Percentiles rank a stretch among this genome's conserved stretches.
Evolutionary conservation across 1,140 invertebrate species (phyloP).

Genomic region (Matsumurasca onukii): DNA sequence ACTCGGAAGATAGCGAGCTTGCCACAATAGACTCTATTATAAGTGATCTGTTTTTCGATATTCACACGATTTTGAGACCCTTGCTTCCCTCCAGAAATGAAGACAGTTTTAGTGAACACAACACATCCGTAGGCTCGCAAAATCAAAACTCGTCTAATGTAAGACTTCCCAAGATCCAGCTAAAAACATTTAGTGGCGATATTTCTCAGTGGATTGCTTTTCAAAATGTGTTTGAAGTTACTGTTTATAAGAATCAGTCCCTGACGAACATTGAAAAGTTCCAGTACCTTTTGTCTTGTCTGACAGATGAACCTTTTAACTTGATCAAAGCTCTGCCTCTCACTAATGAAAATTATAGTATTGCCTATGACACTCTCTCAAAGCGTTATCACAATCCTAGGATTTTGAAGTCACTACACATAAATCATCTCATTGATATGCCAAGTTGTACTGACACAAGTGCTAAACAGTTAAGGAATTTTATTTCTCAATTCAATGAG

Average conservation of each 20-base stretch:
- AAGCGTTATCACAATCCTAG: conserved; percentile 10
- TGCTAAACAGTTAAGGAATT: conserved; percentile 1
- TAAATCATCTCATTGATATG: conserved; percentile 15
- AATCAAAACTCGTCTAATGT: not conserved
- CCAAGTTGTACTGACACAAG: not conserved
- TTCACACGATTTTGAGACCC: not conserved
- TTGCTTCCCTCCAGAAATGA: not conserved
- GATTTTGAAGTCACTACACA: not conserved
- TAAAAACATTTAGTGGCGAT: not conserved
- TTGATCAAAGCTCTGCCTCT: not conserved
- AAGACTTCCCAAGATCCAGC: not conserved
- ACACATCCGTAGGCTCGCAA: not conserved
- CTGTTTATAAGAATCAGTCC: not conserved
- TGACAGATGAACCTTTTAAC: not conserved
- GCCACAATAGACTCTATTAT: not conserved
- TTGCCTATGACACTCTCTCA: not conserved
- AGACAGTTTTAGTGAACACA: not conserved
- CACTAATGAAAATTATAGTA: conserved; percentile 1
- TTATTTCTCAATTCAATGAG: conserved; percentile 7
- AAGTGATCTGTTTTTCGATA: not conserved
- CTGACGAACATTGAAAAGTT: conserved; percentile 2
- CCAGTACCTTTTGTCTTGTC: not conserved
- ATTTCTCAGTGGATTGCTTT: conserved; percentile 5
- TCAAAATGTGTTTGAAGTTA: not conserved
- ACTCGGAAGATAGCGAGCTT: not conserved